Base-by-base conservation (phyloP, 1,140 invertebrate species). In the Neodiprion lecontei region DNA sequence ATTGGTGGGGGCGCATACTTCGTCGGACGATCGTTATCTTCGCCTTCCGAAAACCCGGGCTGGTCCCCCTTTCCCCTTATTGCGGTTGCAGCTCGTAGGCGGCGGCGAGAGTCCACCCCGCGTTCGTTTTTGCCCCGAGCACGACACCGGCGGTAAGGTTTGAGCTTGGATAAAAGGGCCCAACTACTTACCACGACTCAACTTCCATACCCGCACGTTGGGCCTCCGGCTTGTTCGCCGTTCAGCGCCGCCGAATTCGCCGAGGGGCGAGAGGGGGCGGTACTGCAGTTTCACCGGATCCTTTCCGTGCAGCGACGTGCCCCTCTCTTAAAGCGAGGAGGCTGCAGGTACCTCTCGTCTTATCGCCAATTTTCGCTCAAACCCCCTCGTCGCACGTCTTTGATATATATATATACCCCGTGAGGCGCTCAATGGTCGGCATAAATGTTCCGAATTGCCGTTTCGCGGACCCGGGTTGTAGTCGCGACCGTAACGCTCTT, bases 1-100 rank as follows among this genome's bases (percentile, higher is more conserved):
- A 87, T 86, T 86, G 86, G 84, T 80, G 81, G 80, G 28, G 81
- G 81, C 82, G 85, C 85, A 87, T 86, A 83, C 85, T 86, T 85
- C 84, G 84, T 83, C 74, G 70, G 79, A 76, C 82, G 87, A 87
- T 87, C 85, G 84, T 86, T 87, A 87, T 87, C 86, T 86, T 67
- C 68, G 77, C 84, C 82, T 81, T 78, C 78, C 78, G 53, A 61
- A 61, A 71, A 48, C 65, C 66, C 11, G n/a, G 68, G 21, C 53
- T 9, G n/a, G 28, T 68, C 69, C 50, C 72, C 66, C 72, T 72
- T 21, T 47, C 69, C 12, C 11, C 65, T 47, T 47, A 73, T 72
- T 67, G 76, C 78, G 49, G 69, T 67, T 53, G 47, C 23, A 71
- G 10, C 12, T 67, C 65, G 75, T 76, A 76, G 75, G 72, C 67